Evolutionary conservation across 1,140 invertebrate species (phyloP), one percentile per base, ranked within the genome.

Genomic region (Popillia japonica): DNA sequence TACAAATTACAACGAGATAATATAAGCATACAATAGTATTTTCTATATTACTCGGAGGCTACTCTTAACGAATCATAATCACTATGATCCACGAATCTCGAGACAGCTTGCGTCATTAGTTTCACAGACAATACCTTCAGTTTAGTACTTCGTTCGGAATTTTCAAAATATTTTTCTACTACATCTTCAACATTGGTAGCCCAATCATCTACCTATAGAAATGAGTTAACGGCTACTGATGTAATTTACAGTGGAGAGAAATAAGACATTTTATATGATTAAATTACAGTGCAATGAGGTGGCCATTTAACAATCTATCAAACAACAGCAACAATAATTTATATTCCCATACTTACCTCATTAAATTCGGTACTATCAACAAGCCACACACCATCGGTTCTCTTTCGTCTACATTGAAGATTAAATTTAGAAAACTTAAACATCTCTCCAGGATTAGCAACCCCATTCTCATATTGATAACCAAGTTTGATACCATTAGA

Each of bases 101-200:
- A 2, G 3, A 73, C 72, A 3, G 72, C 72, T 20, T 73, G 14
- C 4, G 72, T 73, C 72, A 73, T 40, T 40, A 73, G 20, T 42
- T 73, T 73, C 8, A 42, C 72, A 20, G 72, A 73, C 0, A 73
- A 6, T 3, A 73, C 40, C 10, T 73, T 73, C 72, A 73, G 0
- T 34, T 34, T 20, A 0, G 11, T 34, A 10, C 72, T 20, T 73
- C 72, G 6, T 23, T 23, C 23, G 14, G 34, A 40, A 27, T 73
- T 40, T 27, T 73, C 27, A n/a, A 73, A 73, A 27, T 40, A 73
- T 73, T 73, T 34, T 27, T 73, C 72, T 17, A 73, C 72, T n/a
- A 73, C 72, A 27, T 73, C 72, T 40, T 73, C 72, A 6, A 73
- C 72, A 11, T 34, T 9, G 40, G 27, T 73, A 40, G 64, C 64